phyloP scores from a whole-genome alignment of 2,888 invertebrate genomes.

The Apamea crenata region DNA sequence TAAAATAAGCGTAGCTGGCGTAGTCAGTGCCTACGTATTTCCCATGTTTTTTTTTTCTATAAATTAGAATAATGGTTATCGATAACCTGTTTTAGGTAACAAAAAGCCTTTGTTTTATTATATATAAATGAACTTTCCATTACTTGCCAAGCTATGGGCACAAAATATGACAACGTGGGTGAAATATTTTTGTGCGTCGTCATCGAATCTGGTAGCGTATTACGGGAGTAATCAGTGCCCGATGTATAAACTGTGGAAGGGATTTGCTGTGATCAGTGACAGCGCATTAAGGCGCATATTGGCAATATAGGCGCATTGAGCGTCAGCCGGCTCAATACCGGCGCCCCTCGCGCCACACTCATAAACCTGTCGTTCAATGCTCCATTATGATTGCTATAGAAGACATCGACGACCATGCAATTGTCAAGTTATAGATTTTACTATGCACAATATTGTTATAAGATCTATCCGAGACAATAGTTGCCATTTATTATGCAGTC shows the following conservation, averaged over 20 bases:
- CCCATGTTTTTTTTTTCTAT: not conserved
- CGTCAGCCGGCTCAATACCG: constrained; percentile 56
- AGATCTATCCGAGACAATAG: constrained; percentile 7
- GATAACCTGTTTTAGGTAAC: constrained; percentile 4
- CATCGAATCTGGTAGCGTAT: constrained; percentile 54
- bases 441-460: not conserved
- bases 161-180: constrained; percentile 35
- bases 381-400: constrained; percentile 49
- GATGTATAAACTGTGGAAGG: constrained; percentile 53
- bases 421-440: constrained; percentile 38
- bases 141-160: constrained; percentile 18
- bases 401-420: constrained; percentile 30
- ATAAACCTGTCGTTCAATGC: constrained; percentile 58
- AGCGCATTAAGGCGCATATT: constrained; percentile 64
- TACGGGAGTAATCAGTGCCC: constrained; percentile 53
- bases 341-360: constrained; percentile 45
- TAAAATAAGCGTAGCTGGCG: constrained; percentile 10
- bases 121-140: constrained; percentile 30
- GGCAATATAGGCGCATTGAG: constrained; percentile 63
- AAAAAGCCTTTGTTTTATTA: constrained; percentile 15
- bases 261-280: constrained; percentile 63
- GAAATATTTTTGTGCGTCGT: constrained; percentile 51
- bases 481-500: constrained; percentile 4
- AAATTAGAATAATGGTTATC: not conserved
- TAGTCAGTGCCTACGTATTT: constrained; percentile 30